These are phyloP conservation scores for Achlya flavicornis DNA, from an alignment of 2,888 invertebrate genomes.

Conservation along the genomic window DNA sequence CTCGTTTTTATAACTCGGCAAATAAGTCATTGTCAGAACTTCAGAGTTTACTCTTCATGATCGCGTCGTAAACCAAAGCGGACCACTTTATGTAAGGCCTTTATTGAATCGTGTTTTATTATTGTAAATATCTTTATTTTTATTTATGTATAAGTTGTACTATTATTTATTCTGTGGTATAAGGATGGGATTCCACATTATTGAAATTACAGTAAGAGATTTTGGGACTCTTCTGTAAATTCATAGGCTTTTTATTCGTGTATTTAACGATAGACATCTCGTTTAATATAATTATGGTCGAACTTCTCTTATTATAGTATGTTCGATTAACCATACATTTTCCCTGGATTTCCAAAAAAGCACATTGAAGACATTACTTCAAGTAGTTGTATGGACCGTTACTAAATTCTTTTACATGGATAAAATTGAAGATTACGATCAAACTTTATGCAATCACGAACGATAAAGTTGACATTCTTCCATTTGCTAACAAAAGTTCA, in stretches of 20 bases:
- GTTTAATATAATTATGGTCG: no score
- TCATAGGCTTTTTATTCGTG: no score
- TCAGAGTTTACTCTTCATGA: conserved; percentile 57
- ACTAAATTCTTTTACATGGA: neutral
- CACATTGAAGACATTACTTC: neutral
- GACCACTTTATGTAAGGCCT: conserved; percentile 42
- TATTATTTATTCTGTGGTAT: no score
- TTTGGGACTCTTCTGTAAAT: no score
- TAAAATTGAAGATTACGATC: conserved; percentile 17
- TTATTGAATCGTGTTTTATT: conserved; percentile 51
- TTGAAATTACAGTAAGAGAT: no score
- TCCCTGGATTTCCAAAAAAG: neutral
- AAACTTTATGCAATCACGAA: conserved; percentile 34
- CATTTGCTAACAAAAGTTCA: conserved; percentile 51
- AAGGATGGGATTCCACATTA: no score
- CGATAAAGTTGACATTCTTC: conserved; percentile 46
- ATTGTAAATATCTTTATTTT: conserved; percentile 20
- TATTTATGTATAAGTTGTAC: neutral
- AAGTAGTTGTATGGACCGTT: neutral
- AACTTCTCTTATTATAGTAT: no score
- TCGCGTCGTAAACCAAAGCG: conserved; percentile 58
- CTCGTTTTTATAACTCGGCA: conserved; percentile 66
- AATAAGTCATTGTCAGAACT: conserved; percentile 69
- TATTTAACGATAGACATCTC: no score
- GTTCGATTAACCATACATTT: neutral